phyloP scores from a whole-genome alignment of 2,113 vertebrate genomes.

The Gadus macrocephalus region DNA sequence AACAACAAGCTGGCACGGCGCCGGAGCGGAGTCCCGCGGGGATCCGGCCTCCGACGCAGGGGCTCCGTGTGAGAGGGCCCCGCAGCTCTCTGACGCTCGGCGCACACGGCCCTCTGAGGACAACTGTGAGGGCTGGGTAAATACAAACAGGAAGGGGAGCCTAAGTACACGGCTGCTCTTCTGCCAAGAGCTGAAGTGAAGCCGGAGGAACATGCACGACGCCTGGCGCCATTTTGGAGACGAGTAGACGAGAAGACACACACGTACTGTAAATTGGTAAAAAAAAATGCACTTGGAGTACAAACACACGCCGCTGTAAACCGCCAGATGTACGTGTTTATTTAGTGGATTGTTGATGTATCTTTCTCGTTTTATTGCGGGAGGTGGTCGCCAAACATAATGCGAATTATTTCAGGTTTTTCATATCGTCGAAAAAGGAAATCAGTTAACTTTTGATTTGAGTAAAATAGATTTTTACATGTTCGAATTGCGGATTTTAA shows the following conservation, averaged over 20 bases:
- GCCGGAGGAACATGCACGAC: slow-evolving; percentile 25
- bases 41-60: slow-evolving; percentile 25
- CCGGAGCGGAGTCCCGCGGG: slow-evolving; percentile 25
- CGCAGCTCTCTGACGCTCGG: too few relatives aligned
- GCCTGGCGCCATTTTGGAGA: slow-evolving; percentile 36
- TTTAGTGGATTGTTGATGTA: too few relatives aligned
- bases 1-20: slow-evolving; percentile 60
- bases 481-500: too few relatives aligned
- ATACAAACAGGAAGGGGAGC: slow-evolving; percentile 70
- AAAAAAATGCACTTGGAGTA: slow-evolving; percentile 27
- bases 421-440: too few relatives aligned
- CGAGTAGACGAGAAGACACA: slow-evolving; percentile 38
- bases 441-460: too few relatives aligned
- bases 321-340: too few relatives aligned
- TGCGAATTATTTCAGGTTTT: too few relatives aligned
- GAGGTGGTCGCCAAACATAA: too few relatives aligned
- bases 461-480: too few relatives aligned
- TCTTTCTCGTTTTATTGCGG: too few relatives aligned
- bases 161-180: slow-evolving; percentile 49
- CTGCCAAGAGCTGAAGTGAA: slow-evolving; percentile 56
- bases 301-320: too few relatives aligned
- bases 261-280: slow-evolving; percentile 43
- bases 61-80: too few relatives aligned
- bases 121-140: slow-evolving; percentile 46
- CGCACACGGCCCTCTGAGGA: slow-evolving; percentile 33